Conservation (phyloP, 2,888 invertebrate genomes). For the Copidosoma aretas region DNA sequence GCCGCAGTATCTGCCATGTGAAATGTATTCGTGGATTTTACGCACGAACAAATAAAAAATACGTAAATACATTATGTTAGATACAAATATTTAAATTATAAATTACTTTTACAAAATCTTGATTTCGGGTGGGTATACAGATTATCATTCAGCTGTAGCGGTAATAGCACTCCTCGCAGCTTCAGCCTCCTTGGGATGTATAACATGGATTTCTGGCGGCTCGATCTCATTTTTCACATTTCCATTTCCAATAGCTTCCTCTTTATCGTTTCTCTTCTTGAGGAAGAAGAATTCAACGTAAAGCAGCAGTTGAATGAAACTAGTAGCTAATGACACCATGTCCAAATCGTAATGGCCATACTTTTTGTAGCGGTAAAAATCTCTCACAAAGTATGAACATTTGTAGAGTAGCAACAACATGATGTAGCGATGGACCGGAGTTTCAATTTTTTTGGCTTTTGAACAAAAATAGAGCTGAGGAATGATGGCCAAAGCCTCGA, state of each 20-base stretch:
- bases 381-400: constrained; percentile 16
- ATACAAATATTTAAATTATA: no score
- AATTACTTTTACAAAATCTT: no score
- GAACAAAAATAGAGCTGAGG: constrained; percentile 29
- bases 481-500: constrained; percentile 34
- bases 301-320: constrained; percentile 32
- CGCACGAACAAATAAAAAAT: no score
- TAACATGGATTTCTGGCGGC: background rate
- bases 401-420: constrained; percentile 16
- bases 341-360: constrained; percentile 13
- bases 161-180: no score
- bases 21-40: no score
- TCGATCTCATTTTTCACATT: no score
- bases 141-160: no score
- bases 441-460: constrained; percentile 13
- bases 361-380: constrained; percentile 15
- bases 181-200: background rate
- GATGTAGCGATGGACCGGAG: constrained; percentile 29
- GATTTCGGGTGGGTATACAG: no score
- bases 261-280: background rate
- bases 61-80: no score
- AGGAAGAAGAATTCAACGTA: constrained; percentile 33
- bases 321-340: constrained; percentile 18
- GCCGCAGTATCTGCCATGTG: no score
- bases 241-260: background rate